phyloP scores from a whole-genome alignment of 2,113 vertebrate genomes.

The rat (Rattus norvegicus) region GRCr8 NC_086032.1:53407001-53407500 shows the following conservation, averaged over 20 bases:
- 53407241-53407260: neutral
- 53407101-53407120: too few relatives aligned
- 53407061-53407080: too few relatives aligned
- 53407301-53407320: slow-evolving; percentile 10
- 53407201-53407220: neutral
- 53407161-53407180: too few relatives aligned
- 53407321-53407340: neutral
- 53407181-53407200: too few relatives aligned
- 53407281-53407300: neutral
- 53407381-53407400: neutral
- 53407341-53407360: neutral
- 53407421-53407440: neutral
- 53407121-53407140: too few relatives aligned
- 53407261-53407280: neutral
- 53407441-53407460: neutral
- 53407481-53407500: neutral
- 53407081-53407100: too few relatives aligned
- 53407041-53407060: too few relatives aligned
- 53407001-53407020: too few relatives aligned
- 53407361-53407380: neutral
- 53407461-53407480: neutral
- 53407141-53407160: too few relatives aligned
- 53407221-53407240: neutral
- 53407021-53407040: too few relatives aligned
- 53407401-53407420: neutral